These are phyloP conservation scores for Gadopsis bispinosus DNA, from an alignment of 2,797 vertebrate genomes.

Conservation along the genomic window DNA sequence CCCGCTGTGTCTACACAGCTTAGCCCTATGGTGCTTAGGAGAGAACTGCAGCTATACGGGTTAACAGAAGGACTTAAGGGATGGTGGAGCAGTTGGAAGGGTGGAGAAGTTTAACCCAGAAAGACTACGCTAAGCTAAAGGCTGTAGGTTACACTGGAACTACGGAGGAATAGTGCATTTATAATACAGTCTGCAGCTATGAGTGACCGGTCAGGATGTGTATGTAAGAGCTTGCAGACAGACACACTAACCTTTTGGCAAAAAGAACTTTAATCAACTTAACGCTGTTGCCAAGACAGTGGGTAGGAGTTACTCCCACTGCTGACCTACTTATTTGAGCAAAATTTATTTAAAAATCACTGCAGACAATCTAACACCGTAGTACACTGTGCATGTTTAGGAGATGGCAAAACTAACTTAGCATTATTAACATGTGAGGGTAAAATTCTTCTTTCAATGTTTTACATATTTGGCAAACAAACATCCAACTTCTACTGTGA, in stretches of 20 bases:
- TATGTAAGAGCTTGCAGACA: conserved; percentile 9
- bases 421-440: neutral
- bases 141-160: conserved; percentile 14
- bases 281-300: conserved; percentile 7
- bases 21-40: conserved; percentile 30
- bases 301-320: conserved; percentile 34
- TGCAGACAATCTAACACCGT: conserved; percentile 16
- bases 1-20: conserved; percentile 45
- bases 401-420: conserved; percentile 10
- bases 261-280: conserved; percentile 45
- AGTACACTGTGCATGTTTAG: conserved; percentile 11
- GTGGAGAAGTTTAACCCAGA: conserved; percentile 37
- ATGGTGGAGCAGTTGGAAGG: conserved; percentile 5
- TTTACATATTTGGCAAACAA: conserved; percentile 31
- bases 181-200: conserved; percentile 11
- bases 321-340: conserved; percentile 48
- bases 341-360: conserved; percentile 53
- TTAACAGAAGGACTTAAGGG: conserved; percentile 27
- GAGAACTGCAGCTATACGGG: conserved; percentile 29
- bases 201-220: neutral
- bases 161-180: conserved; percentile 13
- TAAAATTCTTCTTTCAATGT: neutral
- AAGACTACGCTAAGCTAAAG: neutral
- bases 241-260: conserved; percentile 37
- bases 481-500: conserved; percentile 13